Evolutionary conservation across 2,888 invertebrate species (phyloP), one percentile per base, ranked within the genome.

Genomic region (Celastrina argiolus): DNA sequence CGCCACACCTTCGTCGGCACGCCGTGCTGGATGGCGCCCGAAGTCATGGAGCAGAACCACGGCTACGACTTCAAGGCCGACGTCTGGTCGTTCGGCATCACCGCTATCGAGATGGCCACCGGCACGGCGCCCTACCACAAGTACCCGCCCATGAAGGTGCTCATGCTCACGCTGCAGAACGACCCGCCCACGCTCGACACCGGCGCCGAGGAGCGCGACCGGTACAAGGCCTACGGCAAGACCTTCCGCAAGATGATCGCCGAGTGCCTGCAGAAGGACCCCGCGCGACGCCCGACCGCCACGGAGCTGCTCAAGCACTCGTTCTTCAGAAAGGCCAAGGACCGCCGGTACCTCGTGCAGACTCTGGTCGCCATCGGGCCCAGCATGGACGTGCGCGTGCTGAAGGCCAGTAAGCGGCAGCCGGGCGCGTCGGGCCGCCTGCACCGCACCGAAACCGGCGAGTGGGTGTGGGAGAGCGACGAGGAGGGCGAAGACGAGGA

Each of bases 11-110:
- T 99, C 89, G 99, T 99, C 6, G 99, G 99, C 63, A 99, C 99
- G 12, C 99, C 99, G 0, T 99, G 99, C 85, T 99, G 99, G 99
- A 99, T 99, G 99, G 99, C 99, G 14, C 99, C 99, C 7, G 99
- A 99, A 91, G 99, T 99, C 72, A 99, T 99, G 99, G 98, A 98
- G 86, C 98, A 96, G 93, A 97, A 97, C 87, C 97, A 98, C 83
- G 99, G 99, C 6, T 99, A 99, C 84, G 99, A 99, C 87, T 99
- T 99, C 90, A 99, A 99, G 88, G 99, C 99, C 2, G 94, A 94
- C 78, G 93, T 94, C 70, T 94, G 94, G 94, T 93, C 93, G 4
- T 95, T 98, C 84, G 98, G 98, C 45, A 98, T 99, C 73, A 99
- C 99, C 1, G 99, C 99, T 6, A 99, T 99, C 74, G 99, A 99